These are phyloP conservation scores for Danio choprae DNA, from an alignment of 2,797 vertebrate species.

Conservation along the genomic window DNA sequence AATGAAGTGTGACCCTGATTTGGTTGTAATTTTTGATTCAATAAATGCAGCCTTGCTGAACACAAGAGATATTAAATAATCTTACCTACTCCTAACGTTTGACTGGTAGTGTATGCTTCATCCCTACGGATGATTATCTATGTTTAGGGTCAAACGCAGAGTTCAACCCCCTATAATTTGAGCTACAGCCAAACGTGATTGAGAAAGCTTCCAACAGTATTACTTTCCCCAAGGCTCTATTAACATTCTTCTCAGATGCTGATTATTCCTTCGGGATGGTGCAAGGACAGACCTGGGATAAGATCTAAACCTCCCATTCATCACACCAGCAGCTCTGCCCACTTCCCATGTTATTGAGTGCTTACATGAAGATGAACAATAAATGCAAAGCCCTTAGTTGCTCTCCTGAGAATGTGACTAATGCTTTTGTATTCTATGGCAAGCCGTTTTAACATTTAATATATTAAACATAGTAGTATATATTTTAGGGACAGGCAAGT, in stretches of 20 bases:
- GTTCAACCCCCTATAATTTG: background rate
- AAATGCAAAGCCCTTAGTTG: slow-evolving; percentile 40
- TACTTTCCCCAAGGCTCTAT: slow-evolving; percentile 63
- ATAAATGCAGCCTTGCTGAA: no score
- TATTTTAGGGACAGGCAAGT: no score
- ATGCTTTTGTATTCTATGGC: background rate
- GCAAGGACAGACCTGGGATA: slow-evolving; percentile 58
- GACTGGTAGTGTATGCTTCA: background rate
- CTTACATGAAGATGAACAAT: slow-evolving; percentile 53
- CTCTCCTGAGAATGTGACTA: slow-evolving; percentile 16
- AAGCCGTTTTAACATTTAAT: no score
- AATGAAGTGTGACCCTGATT: no score
- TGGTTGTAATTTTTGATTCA: no score
- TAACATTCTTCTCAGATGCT: slow-evolving; percentile 72
- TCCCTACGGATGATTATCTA: background rate
- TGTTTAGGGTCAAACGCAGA: background rate
- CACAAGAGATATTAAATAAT: background rate
- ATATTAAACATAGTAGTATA: no score
- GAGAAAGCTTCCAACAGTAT: background rate
- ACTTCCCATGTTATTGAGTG: slow-evolving; percentile 40
- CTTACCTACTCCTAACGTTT: background rate
- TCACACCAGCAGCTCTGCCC: slow-evolving; percentile 46
- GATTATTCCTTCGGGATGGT: slow-evolving; percentile 67
- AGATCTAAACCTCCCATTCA: slow-evolving; percentile 56
- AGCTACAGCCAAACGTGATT: background rate